Evolutionary conservation across 2,113 vertebrate species (phyloP), one percentile per base, ranked within the genome.

Genomic region (Piliocolobus tephrosceles): DNA sequence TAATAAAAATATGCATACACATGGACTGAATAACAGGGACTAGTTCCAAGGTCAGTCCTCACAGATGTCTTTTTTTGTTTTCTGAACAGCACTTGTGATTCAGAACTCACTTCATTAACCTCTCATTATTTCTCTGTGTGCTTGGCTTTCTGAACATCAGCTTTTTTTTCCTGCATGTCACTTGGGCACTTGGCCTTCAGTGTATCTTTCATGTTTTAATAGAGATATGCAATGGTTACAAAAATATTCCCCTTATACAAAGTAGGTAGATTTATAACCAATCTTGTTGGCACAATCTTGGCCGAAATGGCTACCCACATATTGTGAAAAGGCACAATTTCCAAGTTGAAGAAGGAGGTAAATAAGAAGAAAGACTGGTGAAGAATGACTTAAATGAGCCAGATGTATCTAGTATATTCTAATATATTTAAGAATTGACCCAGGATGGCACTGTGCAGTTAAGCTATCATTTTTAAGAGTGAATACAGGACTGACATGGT

Each of bases 291-390:
- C 68, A 57, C 10, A 92, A 3, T 88, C 27, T 68, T 94, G 83
- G 73, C 85, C 16, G 52, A 80, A 94, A 88, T 10, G 89, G 88
- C 7, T 2, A 10, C 45, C 73, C 50, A 79, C 52, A 25, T 85
- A 40, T 79, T 96, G 30, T 83, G 68, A 80, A 91, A 96, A 90
- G 73, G 64, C 55, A 92, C 82, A 91, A 88, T 64, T 75, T 90
- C 68, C 86, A 76, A 86, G 73, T 78, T 66, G 27, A 92, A 76
- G 85, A 75, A 40, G 66, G 83, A 73, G 64, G 82, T 89, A 45
- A 91, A 64, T 90, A 94, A 68, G 86, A 58, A 61, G n/a, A 75
- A 85, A 73, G 87, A 93, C 50, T 22, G 58, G 16, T 64, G 73
- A 64, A 52, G 68, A 13, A 6, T 89, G 83, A 40, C 38, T 94